Conservation (phyloP, 2,888 invertebrate species). For the Entomobrya multifasciata region DNA sequence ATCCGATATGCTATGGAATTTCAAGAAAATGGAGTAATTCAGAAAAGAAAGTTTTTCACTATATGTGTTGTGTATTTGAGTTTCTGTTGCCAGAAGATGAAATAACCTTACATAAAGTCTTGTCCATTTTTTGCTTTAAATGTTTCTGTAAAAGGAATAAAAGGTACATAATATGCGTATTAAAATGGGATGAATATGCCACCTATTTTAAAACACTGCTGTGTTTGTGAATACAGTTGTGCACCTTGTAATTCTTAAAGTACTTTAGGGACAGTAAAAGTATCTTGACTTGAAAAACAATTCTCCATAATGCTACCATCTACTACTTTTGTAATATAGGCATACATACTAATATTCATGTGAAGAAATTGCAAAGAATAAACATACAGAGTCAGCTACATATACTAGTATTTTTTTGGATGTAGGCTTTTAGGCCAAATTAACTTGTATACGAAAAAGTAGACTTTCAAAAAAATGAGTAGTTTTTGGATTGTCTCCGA, state of each 20-base stretch:
- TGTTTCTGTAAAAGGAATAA: background rate
- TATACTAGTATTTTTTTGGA: slow-evolving; percentile 28
- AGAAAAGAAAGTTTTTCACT: slow-evolving; percentile 29
- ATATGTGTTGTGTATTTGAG: background rate
- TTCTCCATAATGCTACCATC: slow-evolving; percentile 17
- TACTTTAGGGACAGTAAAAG: slow-evolving; percentile 29
- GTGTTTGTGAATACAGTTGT: slow-evolving; percentile 9
- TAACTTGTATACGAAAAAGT: slow-evolving; percentile 72
- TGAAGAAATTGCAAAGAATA: slow-evolving; percentile 50
- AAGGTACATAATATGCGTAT: slow-evolving; percentile 15
- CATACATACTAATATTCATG: slow-evolving; percentile 41
- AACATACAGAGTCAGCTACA: background rate
- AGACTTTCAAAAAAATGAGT: slow-evolving; percentile 33
- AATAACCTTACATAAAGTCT: slow-evolving; percentile 26
- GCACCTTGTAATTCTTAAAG: slow-evolving; percentile 36
- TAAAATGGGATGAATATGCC: slow-evolving; percentile 28
- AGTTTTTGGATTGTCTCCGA: background rate
- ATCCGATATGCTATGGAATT: too few relatives aligned
- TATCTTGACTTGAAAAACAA: slow-evolving; percentile 49
- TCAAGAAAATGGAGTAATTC: slow-evolving; percentile 25
- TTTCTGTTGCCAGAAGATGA: slow-evolving; percentile 2
- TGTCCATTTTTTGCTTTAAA: background rate
- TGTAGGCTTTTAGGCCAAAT: slow-evolving; percentile 71
- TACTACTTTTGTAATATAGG: slow-evolving; percentile 26
- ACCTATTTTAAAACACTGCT: slow-evolving; percentile 14